Evolutionary conservation across 2,113 vertebrate genomes (phyloP).

Genomic region (Junco hyemalis): DNA sequence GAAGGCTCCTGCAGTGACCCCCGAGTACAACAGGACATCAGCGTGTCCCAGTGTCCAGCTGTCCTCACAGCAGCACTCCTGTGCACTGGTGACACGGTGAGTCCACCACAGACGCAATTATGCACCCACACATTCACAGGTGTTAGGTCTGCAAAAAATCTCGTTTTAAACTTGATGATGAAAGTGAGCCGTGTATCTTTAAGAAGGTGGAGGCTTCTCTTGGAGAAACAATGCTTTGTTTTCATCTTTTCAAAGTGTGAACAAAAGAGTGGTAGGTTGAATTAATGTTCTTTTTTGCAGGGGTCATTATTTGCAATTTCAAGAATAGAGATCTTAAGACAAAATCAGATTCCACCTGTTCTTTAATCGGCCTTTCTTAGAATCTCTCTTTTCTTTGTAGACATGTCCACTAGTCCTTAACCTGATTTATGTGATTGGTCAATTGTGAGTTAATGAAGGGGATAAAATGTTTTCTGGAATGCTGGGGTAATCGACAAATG

Average conservation of each 20-base stretch:
- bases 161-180: neutral
- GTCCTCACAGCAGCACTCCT: neutral
- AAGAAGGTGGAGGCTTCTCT: neutral
- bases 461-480: constrained; percentile 70
- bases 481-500: constrained; percentile 52
- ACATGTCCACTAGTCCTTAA: constrained; percentile 52
- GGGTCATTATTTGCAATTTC: constrained; percentile 8
- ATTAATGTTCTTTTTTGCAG: constrained; percentile 1
- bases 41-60: neutral
- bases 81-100: neutral
- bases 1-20: neutral
- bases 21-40: rapidly evolving
- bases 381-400: constrained; percentile 31
- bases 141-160: neutral
- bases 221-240: neutral
- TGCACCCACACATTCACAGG: neutral
- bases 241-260: neutral
- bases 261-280: neutral
- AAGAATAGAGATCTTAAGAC: neutral
- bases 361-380: constrained; percentile 23
- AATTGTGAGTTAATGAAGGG: constrained; percentile 69
- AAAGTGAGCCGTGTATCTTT: neutral
- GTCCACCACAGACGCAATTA: neutral
- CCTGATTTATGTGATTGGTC: constrained; percentile 64
- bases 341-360: constrained; percentile 39